phyloP scores from a whole-genome alignment of 2,888 invertebrate genomes.

The Ellobium chinense region DNA sequence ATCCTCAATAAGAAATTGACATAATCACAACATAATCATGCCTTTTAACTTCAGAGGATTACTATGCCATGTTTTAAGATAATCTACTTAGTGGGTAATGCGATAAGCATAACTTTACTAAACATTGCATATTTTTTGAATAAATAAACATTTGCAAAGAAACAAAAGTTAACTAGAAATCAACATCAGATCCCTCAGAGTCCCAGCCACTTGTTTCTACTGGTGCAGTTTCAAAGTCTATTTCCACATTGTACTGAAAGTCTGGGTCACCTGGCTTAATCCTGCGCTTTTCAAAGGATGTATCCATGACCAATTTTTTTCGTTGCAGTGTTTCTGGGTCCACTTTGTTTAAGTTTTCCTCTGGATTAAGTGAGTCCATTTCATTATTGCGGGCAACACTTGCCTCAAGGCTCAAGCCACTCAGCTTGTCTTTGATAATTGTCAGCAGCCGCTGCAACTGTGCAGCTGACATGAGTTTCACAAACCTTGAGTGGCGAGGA shows the following conservation, averaged over 20 bases:
- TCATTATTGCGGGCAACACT: conserved; percentile 76
- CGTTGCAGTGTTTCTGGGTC: conserved; percentile 73
- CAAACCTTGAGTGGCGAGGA: conserved; percentile 77
- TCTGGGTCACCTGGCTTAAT: conserved; percentile 79
- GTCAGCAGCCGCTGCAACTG: conserved; percentile 80
- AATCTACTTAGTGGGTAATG: no score
- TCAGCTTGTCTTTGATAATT: conserved; percentile 79
- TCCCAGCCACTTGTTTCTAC: conserved; percentile 79
- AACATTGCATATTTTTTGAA: no score
- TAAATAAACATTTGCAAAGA: no score
- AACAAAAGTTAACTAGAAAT: conserved; percentile 62
- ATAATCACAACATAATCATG: no score
- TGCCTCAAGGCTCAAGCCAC: conserved; percentile 77
- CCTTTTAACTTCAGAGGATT: no score
- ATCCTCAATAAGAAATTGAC: no score
- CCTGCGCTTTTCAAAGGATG: conserved; percentile 79
- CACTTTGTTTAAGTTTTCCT: conserved; percentile 81
- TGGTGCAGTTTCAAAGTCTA: conserved; percentile 75
- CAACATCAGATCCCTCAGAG: conserved; percentile 70
- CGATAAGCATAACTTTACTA: no score
- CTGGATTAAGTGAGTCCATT: conserved; percentile 78
- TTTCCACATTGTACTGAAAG: conserved; percentile 80
- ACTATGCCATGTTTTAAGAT: no score
- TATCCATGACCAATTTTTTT: conserved; percentile 81
- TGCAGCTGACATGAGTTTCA: conserved; percentile 76